Evolutionary conservation across 2,113 vertebrate genomes (phyloP).

Genomic region (Pycnonotus jocosus): DNA sequence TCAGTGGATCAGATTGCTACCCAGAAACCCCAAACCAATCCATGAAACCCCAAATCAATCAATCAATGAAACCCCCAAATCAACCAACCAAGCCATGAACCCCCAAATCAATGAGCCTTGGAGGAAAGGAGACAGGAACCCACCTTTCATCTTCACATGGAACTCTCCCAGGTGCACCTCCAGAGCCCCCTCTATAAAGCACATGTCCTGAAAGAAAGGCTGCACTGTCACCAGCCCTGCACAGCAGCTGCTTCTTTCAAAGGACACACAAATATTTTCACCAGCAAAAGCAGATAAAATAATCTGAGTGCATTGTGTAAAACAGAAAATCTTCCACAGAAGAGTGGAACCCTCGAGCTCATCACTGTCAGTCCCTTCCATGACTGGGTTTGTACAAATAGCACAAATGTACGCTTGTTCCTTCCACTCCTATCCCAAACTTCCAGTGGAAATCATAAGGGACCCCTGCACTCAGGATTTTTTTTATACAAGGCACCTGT

Average conservation of each 20-base stretch:
- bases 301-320: neutral
- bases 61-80: neutral
- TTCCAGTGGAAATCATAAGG: neutral
- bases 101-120: neutral
- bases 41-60: neutral
- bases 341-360: neutral
- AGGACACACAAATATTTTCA: neutral
- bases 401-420: neutral
- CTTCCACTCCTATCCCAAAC: neutral
- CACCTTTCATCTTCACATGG: slow-evolving; percentile 96
- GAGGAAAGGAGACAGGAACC: neutral
- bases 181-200: slow-evolving; percentile 85
- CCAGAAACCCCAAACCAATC: neutral
- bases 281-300: neutral
- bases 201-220: slow-evolving; percentile 84
- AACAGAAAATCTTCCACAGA: neutral
- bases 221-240: neutral
- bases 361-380: neutral
- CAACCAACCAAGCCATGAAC: too few species aligned
- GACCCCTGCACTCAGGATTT: neutral
- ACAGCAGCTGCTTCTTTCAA: neutral
- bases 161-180: slow-evolving; percentile 92
- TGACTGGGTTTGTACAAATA: neutral
- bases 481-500: neutral
- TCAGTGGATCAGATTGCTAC: neutral